Conservation (phyloP, 2,113 vertebrate genomes). For the Corvus moneduloides region DNA sequence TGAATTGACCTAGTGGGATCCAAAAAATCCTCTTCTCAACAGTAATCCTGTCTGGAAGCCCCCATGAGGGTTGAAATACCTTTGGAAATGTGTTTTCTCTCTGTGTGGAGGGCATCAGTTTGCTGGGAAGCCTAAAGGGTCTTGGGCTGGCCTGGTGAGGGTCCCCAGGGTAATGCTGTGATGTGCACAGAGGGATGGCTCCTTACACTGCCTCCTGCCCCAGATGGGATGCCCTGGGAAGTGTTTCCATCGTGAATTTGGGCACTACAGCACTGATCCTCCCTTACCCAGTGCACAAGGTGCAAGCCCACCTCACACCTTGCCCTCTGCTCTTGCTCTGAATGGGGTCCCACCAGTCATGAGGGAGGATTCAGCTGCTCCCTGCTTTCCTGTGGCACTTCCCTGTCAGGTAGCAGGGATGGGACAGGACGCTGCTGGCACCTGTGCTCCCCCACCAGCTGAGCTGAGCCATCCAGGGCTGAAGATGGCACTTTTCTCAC, state of each 20-base stretch:
- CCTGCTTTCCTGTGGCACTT: neutral
- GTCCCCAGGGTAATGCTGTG: neutral
- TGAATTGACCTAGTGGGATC: neutral
- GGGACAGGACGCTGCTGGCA: neutral
- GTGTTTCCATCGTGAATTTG: no score
- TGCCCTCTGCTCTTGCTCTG: neutral
- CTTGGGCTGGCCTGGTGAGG: neutral
- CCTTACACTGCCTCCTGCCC: neutral
- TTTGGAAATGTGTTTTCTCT: neutral
- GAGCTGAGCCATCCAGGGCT: rapidly evolving
- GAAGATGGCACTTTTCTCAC: rapidly evolving
- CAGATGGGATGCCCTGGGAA: neutral
- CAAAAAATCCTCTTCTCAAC: neutral
- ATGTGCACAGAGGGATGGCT: neutral
- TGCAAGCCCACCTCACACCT: neutral
- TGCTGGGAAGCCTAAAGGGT: neutral
- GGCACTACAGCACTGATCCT: neutral
- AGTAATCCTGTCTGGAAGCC: neutral
- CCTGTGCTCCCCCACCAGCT: neutral
- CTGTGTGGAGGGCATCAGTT: neutral
- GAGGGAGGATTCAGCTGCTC: neutral
- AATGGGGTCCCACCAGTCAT: neutral
- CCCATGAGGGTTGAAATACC: neutral
- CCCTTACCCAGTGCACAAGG: neutral
- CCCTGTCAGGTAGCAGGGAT: neutral